phyloP scores from a whole-genome alignment of 2,797 vertebrate species.

The Gephyroberyx darwinii region DNA sequence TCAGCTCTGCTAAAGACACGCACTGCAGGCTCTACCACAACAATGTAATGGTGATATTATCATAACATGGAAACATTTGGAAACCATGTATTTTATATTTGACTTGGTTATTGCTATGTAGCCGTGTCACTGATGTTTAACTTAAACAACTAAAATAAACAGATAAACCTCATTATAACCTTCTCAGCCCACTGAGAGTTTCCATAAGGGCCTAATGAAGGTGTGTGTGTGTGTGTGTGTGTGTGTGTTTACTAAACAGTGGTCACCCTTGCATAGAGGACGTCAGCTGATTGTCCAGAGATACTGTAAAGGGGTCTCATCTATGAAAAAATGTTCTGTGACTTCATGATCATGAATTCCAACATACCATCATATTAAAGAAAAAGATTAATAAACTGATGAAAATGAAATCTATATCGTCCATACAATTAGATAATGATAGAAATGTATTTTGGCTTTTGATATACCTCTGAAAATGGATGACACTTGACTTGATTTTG shows the following conservation, averaged over 20 bases:
- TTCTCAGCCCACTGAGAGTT: slow-evolving; percentile 32
- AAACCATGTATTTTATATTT: slow-evolving; percentile 3
- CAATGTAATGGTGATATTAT: not conserved
- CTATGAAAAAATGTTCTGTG: not conserved
- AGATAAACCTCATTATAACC: slow-evolving; percentile 34
- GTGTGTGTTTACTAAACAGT: slow-evolving; percentile 53
- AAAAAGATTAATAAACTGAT: too few relatives aligned
- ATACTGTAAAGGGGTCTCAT: too few relatives aligned
- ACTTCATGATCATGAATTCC: not conserved
- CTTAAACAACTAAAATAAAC: slow-evolving; percentile 15
- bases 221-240: not conserved
- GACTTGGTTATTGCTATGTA: not conserved
- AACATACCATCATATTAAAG: too few relatives aligned
- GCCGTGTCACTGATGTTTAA: not conserved
- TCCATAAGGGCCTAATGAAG: slow-evolving; percentile 30
- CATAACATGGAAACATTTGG: not conserved
- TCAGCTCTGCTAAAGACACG: too few relatives aligned
- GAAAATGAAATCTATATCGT: too few relatives aligned
- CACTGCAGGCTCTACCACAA: not conserved
- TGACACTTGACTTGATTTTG: too few relatives aligned
- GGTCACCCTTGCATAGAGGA: slow-evolving; percentile 6
- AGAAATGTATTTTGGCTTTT: too few relatives aligned
- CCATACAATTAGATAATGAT: too few relatives aligned
- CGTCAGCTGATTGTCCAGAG: not conserved
- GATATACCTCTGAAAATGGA: too few relatives aligned